Evolutionary conservation across 2,888 invertebrate species (phyloP).

Genomic region (Drosophila nr. medialis): DNA sequence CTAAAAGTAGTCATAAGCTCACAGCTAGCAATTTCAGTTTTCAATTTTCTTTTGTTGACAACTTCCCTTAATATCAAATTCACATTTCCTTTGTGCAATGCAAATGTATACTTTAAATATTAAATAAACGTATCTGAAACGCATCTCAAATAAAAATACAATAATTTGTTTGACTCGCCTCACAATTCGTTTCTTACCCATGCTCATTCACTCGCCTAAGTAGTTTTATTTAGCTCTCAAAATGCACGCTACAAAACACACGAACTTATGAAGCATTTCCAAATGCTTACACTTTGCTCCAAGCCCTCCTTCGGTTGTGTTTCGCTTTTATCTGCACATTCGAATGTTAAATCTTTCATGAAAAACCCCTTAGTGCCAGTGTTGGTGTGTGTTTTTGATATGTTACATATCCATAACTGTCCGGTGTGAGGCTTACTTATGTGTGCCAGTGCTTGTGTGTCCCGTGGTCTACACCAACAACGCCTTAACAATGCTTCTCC

Average conservation of each 20-base stretch:
- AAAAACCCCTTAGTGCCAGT: slow-evolving; percentile 70
- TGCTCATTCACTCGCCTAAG: slow-evolving; percentile 80
- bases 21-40: slow-evolving; percentile 20
- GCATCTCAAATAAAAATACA: slow-evolving; percentile 29
- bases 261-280: slow-evolving; percentile 24
- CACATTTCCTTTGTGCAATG: slow-evolving; percentile 11
- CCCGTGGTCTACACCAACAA: slow-evolving; percentile 65
- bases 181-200: slow-evolving; percentile 37
- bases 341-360: slow-evolving; percentile 85
- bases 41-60: slow-evolving; percentile 29
- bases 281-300: slow-evolving; percentile 8
- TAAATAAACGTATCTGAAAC: slow-evolving; percentile 45
- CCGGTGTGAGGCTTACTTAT: slow-evolving; percentile 32
- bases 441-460: slow-evolving; percentile 25
- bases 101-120: slow-evolving; percentile 19
- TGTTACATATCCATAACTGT: slow-evolving; percentile 64
- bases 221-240: slow-evolving; percentile 79
- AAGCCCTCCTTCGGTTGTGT: background rate
- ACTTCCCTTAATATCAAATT: slow-evolving; percentile 27
- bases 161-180: slow-evolving; percentile 32
- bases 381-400: slow-evolving; percentile 20
- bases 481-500: slow-evolving; percentile 71
- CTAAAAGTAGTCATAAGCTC: slow-evolving; percentile 46
- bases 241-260: slow-evolving; percentile 36
- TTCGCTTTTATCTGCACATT: slow-evolving; percentile 75